A percentile compares a stretch with the other conserved stretches of the same genome.
phyloP scores from a whole-genome alignment of 2,113 vertebrate genomes.

The Equus quagga region DNA sequence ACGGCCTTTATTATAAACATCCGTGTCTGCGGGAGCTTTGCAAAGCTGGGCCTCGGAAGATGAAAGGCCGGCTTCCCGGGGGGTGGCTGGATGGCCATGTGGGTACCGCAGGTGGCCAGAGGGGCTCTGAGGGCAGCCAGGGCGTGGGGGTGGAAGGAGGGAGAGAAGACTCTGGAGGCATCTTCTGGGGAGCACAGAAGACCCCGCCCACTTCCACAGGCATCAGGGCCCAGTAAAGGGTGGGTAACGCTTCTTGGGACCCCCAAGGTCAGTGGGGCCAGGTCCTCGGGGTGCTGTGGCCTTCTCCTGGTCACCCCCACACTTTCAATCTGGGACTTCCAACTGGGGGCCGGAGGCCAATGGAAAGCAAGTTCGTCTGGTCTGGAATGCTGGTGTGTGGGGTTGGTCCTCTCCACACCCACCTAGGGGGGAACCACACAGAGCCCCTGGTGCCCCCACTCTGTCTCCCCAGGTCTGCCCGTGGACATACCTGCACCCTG shows the following conservation, averaged over 20 bases:
- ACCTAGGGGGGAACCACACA: background rate
- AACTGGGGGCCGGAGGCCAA: background rate
- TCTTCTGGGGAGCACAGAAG: background rate
- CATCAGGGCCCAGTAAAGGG: accelerated
- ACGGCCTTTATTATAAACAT: background rate
- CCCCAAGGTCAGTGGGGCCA: background rate
- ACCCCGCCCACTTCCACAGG: background rate
- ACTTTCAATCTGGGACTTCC: background rate
- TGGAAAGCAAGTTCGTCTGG: accelerated
- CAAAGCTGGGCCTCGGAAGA: background rate
- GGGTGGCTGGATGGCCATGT: no score
- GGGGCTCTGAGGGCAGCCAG: accelerated
- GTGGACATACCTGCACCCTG: accelerated
- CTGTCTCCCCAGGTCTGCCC: background rate
- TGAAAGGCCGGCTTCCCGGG: background rate
- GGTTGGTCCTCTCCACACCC: background rate
- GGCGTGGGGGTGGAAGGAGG: accelerated
- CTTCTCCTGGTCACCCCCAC: background rate
- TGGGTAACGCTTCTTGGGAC: background rate
- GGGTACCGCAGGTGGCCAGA: accelerated
- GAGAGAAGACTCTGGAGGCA: background rate
- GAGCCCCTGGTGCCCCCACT: no score
- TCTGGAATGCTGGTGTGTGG: background rate
- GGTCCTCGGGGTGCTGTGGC: background rate
- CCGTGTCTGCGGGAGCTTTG: background rate